phyloP scores from a whole-genome alignment of 2,888 invertebrate genomes.

The Hirudinaria manillensis region DNA sequence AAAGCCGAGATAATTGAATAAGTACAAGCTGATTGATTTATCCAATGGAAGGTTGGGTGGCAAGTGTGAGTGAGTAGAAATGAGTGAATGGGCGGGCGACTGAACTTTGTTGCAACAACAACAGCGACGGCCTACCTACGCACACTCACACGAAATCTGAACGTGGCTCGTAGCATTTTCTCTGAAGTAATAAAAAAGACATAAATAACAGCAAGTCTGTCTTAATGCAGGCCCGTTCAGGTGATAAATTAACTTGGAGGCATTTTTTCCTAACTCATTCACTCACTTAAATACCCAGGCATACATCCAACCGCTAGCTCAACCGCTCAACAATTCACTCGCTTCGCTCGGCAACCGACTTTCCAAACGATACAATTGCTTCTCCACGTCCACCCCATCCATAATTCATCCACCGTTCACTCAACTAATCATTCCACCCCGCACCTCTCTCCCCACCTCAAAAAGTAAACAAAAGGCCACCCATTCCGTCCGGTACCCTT shows the following conservation, averaged over 20 bases:
- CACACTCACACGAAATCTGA: not conserved
- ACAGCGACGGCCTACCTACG: not conserved
- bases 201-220: slow-evolving; percentile 16
- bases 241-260: not conserved
- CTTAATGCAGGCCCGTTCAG: slow-evolving; percentile 15
- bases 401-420: not conserved
- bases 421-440: not conserved
- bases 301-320: slow-evolving; percentile 4
- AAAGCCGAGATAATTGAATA: no score
- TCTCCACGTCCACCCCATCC: no score
- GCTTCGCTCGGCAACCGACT: not conserved
- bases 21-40: no score
- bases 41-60: no score
- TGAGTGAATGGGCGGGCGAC: no score
- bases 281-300: slow-evolving; percentile 16
- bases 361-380: no score
- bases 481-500: no score
- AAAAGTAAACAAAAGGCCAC: no score
- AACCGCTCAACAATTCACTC: slow-evolving; percentile 6
- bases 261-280: not conserved
- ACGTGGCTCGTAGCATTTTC: slow-evolving; percentile 6
- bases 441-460: not conserved
- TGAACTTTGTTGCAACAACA: no score
- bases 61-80: no score
- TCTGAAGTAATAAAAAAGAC: slow-evolving; percentile 15